A percentile compares a stretch with the other conserved stretches of the same genome.
Conservation (phyloP, 2,113 vertebrate species). For the Accipiter virgatus region DNA sequence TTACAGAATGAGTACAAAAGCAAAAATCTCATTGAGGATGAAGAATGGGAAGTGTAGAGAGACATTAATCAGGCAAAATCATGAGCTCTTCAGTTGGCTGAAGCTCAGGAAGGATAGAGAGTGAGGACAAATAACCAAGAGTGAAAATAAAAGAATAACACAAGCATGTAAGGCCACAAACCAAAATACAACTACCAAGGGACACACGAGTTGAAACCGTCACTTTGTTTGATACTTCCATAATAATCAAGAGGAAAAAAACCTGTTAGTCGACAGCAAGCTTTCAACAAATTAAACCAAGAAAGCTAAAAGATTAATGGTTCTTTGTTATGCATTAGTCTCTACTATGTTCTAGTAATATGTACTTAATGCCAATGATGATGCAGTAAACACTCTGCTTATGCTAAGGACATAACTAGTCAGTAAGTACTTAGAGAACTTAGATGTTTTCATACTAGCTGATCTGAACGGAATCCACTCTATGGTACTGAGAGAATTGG, state of each 20-base stretch:
- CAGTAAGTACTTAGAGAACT: not conserved
- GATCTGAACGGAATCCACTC: not conserved
- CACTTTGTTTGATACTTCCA: not conserved
- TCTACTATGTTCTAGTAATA: not conserved
- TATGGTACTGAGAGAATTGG: not conserved
- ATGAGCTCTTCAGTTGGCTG: not conserved
- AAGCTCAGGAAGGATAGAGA: not conserved
- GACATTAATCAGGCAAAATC: not conserved
- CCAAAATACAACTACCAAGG: not conserved
- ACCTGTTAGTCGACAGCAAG: not conserved
- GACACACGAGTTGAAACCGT: not conserved
- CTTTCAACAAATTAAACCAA: not conserved
- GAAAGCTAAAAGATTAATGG: not conserved
- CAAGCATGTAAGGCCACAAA: not conserved
- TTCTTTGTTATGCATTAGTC: not conserved
- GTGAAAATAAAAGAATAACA: not conserved
- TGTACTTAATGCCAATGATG: not conserved
- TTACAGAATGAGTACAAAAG: not conserved
- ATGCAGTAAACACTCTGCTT: not conserved
- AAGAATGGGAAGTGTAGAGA: not conserved
- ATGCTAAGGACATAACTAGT: not conserved
- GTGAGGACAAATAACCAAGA: not conserved
- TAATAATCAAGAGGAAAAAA: not conserved
- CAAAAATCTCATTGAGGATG: not conserved
- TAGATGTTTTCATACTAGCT: not conserved